Conservation (phyloP, 2,797 vertebrate genomes). For the Neopelma chrysocephalum region DNA sequence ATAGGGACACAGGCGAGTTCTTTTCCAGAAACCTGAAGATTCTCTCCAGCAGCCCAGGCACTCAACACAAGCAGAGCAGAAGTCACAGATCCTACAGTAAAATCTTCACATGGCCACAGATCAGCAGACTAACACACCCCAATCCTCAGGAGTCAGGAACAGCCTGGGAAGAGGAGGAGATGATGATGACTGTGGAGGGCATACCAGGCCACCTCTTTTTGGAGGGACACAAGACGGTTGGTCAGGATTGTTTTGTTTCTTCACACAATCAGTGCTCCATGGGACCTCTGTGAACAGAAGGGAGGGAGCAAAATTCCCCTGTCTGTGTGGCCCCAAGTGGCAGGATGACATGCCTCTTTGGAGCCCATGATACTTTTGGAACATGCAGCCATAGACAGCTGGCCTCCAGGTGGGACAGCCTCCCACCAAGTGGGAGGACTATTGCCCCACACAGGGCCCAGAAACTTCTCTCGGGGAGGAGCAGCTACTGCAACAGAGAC, state of each 20-base stretch:
- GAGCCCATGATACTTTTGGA: background rate
- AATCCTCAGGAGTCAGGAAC: background rate
- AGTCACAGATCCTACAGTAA: background rate
- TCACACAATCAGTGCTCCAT: background rate
- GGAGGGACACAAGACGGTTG: background rate
- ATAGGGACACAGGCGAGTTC: background rate
- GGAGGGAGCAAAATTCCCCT: background rate
- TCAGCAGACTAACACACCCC: rapidly evolving
- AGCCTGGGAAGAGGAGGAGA: background rate
- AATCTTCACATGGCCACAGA: background rate
- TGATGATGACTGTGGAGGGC: background rate
- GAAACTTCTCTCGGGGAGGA: rapidly evolving
- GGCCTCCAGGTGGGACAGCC: background rate
- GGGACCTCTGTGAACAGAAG: background rate
- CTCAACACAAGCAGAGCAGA: background rate
- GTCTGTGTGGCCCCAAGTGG: rapidly evolving
- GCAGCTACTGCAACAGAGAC: background rate
- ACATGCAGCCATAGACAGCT: rapidly evolving
- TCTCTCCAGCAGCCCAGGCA: background rate
- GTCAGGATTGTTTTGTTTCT: background rate
- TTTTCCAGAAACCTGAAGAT: background rate
- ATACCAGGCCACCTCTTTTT: background rate
- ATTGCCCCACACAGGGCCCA: rapidly evolving
- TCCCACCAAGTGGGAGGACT: background rate
- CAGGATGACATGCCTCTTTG: background rate